Evolutionary conservation across 1,140 invertebrate genomes (phyloP).

Genomic region (Pseudoatta argentina): DNA sequence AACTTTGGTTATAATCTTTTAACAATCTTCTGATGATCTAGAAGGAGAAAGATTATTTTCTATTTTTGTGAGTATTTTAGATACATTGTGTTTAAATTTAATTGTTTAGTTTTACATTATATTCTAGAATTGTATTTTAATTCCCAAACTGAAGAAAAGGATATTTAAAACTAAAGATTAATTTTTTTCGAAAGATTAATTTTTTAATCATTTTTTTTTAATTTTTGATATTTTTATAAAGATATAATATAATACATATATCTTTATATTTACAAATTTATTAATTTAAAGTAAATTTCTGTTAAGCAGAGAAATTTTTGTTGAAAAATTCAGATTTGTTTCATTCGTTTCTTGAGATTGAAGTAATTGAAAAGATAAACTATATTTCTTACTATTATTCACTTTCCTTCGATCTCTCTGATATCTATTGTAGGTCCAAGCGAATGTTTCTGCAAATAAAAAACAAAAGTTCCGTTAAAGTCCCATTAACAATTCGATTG

Average conservation of each 20-base stretch:
- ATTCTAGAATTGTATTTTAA: neutral
- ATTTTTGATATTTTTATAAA: slow-evolving; percentile 5
- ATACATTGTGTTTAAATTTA: neutral
- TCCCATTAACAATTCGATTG: neutral
- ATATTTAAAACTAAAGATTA: neutral
- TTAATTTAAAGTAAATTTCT: slow-evolving; percentile 19
- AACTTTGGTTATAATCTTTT: slow-evolving; percentile 1
- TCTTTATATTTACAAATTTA: neutral
- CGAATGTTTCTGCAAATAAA: neutral
- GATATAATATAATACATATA: neutral
- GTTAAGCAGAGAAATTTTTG: neutral
- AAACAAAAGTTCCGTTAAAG: slow-evolving; percentile 17
- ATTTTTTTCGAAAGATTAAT: neutral
- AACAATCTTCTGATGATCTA: slow-evolving; percentile 27
- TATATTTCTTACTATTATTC: slow-evolving; percentile 4
- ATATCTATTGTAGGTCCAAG: neutral
- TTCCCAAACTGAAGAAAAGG: neutral
- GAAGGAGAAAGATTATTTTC: slow-evolving; percentile 26
- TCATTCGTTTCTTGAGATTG: neutral
- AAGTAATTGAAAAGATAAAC: slow-evolving; percentile 15
- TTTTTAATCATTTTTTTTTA: neutral
- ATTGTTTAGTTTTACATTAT: neutral
- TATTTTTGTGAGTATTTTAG: slow-evolving; percentile 4
- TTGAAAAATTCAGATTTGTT: slow-evolving; percentile 1
- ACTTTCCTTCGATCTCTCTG: neutral